phyloP scores from a whole-genome alignment of 2,888 invertebrate species.

The Lycia hirtaria region DNA sequence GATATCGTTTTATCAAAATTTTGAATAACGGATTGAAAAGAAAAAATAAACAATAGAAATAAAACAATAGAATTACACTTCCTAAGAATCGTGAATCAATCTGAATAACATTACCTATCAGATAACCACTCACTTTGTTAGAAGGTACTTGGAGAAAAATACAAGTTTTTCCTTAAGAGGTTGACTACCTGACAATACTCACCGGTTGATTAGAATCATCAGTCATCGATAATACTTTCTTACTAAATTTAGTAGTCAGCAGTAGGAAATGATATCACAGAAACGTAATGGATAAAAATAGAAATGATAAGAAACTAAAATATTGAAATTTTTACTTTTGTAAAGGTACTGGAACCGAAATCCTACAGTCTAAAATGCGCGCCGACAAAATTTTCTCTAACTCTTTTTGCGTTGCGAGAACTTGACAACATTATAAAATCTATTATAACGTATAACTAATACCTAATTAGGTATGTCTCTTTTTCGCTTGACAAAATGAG shows the following conservation, averaged over 20 bases:
- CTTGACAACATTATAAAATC: too few species aligned
- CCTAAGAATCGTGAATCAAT: slow-evolving; percentile 9
- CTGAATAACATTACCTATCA: neutral
- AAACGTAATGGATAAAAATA: neutral
- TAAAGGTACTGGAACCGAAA: too few species aligned
- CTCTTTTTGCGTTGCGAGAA: too few species aligned
- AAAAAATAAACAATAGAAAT: neutral
- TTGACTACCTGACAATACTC: neutral
- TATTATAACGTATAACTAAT: too few species aligned
- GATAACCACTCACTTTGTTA: neutral
- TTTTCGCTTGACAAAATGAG: too few species aligned
- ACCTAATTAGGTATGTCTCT: too few species aligned
- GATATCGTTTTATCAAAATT: too few species aligned
- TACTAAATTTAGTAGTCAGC: slow-evolving; percentile 9
- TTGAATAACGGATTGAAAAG: too few species aligned
- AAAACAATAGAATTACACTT: neutral
- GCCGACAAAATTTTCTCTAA: too few species aligned
- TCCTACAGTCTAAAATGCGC: too few species aligned
- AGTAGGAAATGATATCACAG: slow-evolving; percentile 9
- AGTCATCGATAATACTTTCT: slow-evolving; percentile 16
- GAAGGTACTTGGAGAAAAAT: neutral
- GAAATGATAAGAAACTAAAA: neutral
- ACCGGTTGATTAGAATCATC: neutral
- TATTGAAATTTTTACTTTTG: too few species aligned
- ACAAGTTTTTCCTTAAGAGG: neutral